Evolutionary conservation across 2,113 vertebrate genomes (phyloP).

Genomic region (Chionomys nivalis): DNA sequence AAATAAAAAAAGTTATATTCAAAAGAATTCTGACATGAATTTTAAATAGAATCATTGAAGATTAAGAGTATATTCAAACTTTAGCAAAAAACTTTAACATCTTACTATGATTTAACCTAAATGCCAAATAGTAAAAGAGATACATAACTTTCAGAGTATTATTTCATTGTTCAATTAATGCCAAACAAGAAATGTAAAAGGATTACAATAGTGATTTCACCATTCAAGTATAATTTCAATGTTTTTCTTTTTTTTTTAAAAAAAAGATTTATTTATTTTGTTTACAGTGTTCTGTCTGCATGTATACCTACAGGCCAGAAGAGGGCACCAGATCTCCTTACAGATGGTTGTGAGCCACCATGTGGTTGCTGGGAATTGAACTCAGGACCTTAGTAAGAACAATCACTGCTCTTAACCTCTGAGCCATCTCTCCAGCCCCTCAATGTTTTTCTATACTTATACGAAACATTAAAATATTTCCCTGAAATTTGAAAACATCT

Average conservation of each 20-base stretch:
- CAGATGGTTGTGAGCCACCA: too few relatives aligned
- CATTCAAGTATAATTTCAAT: conserved; percentile 23
- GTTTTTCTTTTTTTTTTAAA: background rate
- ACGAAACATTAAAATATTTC: conserved; percentile 10
- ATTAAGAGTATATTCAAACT: background rate
- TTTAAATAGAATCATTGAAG: conserved; percentile 37
- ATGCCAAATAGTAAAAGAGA: conserved; percentile 56
- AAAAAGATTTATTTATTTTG: too few relatives aligned
- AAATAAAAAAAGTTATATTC: background rate
- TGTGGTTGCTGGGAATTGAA: too few relatives aligned
- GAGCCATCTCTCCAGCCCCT: background rate
- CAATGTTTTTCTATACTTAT: conserved; percentile 13
- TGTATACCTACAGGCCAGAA: too few relatives aligned
- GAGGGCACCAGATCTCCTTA: too few relatives aligned
- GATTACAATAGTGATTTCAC: background rate
- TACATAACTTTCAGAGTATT: conserved; percentile 22
- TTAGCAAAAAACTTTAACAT: background rate
- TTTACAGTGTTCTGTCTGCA: too few relatives aligned
- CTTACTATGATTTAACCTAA: conserved; percentile 50
- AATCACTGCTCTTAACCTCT: too few relatives aligned
- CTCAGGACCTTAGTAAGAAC: too few relatives aligned
- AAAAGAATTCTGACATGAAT: background rate
- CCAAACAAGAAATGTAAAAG: conserved; percentile 16
- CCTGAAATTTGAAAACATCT: conserved; percentile 52
- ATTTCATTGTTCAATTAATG: conserved; percentile 3